A percentile compares a stretch with the other conserved stretches of the same genome.
phyloP scores from a whole-genome alignment of 2,888 invertebrate genomes.

The Brassicogethes aeneus region DNA sequence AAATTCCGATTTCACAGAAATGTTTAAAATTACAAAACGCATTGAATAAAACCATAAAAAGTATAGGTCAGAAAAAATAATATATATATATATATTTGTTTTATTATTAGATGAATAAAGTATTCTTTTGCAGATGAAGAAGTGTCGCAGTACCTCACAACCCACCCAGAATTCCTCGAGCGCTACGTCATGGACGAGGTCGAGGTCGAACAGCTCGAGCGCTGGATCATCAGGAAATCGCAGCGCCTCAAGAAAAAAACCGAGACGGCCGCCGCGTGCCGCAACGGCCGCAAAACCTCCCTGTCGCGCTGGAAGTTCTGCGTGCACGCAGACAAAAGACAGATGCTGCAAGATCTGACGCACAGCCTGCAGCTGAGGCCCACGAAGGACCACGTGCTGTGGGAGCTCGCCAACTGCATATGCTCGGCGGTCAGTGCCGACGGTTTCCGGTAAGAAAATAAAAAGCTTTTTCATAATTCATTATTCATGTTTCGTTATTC shows the following conservation, averaged over 20 bases:
- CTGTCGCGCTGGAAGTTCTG: conserved; percentile 50
- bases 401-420: conserved; percentile 58
- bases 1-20: no score
- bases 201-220: conserved; percentile 52
- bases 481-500: no score
- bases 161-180: conserved; percentile 58
- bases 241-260: conserved; percentile 42
- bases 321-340: conserved; percentile 55
- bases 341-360: conserved; percentile 54
- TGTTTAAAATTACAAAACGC: no score
- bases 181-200: conserved; percentile 54
- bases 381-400: conserved; percentile 54
- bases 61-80: no score
- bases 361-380: conserved; percentile 51
- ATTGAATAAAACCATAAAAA: no score
- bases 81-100: no score
- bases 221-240: conserved; percentile 53
- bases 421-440: conserved; percentile 58
- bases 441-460: conserved; percentile 48
- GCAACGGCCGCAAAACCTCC: conserved; percentile 44
- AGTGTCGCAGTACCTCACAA: conserved; percentile 47
- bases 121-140: conserved; percentile 37
- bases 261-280: conserved; percentile 23
- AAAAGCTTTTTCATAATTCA: no score
- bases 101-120: no score